Conservation (phyloP, 2,888 invertebrate species). For the Drosophila limbata region DNA sequence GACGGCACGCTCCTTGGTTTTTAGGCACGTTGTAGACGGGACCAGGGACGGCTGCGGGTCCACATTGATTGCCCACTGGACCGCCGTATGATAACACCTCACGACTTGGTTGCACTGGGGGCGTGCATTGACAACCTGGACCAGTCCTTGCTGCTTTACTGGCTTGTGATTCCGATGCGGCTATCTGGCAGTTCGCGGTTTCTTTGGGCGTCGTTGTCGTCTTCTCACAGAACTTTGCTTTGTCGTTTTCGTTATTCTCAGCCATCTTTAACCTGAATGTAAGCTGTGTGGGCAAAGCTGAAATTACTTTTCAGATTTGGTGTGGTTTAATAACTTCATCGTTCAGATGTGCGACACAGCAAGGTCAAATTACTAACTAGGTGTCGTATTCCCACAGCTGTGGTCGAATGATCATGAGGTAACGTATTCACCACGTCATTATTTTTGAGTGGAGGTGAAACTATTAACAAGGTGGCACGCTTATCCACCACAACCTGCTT, state of each 20-base stretch:
- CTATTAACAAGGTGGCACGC: no score
- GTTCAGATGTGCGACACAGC: neutral
- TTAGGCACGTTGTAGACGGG: neutral
- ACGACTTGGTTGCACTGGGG: neutral
- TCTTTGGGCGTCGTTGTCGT: neutral
- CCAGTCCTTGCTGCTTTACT: neutral
- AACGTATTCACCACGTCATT: neutral
- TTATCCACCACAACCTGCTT: no score
- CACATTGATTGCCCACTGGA: neutral
- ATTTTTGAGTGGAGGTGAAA: no score
- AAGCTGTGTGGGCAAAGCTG: neutral
- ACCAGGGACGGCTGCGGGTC: neutral
- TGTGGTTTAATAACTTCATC: neutral
- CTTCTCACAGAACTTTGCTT: neutral
- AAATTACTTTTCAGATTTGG: neutral
- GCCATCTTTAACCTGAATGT: neutral
- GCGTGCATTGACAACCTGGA: neutral
- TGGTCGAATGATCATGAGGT: neutral
- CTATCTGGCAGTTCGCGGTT: neutral
- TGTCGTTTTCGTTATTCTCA: neutral
- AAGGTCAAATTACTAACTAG: neutral
- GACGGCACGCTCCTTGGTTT: slow-evolving; percentile 11
- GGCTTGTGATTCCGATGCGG: neutral
- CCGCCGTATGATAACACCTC: neutral
- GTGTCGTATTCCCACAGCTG: neutral